Conservation (phyloP, 2,797 vertebrate genomes). For the Onychomys leucogaster region DNA sequence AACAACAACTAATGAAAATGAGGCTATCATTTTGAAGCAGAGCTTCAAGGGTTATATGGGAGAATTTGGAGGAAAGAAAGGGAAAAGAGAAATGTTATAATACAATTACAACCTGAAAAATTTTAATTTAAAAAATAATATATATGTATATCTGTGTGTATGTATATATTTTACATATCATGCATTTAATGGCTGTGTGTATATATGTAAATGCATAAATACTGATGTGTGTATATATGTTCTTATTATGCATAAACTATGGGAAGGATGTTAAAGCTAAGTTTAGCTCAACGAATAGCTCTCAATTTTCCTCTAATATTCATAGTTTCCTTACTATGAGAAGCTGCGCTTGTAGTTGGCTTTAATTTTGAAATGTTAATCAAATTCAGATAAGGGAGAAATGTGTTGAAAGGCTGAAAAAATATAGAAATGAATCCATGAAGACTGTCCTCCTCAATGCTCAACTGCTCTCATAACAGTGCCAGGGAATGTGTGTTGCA, state of each 20-base stretch:
- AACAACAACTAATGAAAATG: background rate
- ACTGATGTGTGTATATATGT: background rate
- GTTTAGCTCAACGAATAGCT: slow-evolving; percentile 7
- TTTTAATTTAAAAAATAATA: background rate
- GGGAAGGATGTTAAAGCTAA: slow-evolving; percentile 25
- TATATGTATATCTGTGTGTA: background rate
- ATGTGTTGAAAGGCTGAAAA: background rate
- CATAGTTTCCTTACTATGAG: slow-evolving; percentile 15
- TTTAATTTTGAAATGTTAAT: slow-evolving; percentile 54
- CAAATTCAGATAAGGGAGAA: background rate
- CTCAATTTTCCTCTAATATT: slow-evolving; percentile 58
- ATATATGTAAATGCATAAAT: background rate
- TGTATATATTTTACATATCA: background rate
- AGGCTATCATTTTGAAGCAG: background rate
- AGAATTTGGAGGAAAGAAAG: background rate
- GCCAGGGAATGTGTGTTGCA: background rate
- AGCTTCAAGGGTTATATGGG: background rate
- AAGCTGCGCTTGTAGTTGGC: slow-evolving; percentile 34
- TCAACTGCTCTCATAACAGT: background rate
- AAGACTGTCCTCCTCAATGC: background rate
- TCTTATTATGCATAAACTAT: background rate
- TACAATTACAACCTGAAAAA: background rate
- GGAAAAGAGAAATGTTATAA: background rate
- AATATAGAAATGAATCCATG: background rate
- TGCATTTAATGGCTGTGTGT: background rate